These are phyloP conservation scores for Euphonia xanthogaster DNA, from an alignment of 2,797 vertebrate genomes.

Conservation along the genomic window DNA sequence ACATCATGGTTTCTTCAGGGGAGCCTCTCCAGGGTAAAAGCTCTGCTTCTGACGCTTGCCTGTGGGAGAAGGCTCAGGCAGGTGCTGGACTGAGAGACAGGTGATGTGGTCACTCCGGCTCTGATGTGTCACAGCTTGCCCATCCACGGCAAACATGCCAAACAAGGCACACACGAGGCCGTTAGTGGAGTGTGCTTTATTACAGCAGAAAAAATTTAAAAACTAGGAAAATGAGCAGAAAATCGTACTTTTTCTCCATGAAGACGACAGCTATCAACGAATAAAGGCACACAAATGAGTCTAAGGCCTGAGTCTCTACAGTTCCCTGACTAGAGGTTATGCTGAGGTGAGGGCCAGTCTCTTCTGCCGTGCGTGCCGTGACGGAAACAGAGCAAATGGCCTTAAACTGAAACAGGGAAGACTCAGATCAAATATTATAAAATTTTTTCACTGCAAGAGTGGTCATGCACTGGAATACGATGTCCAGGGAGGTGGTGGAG, in stretches of 20 bases:
- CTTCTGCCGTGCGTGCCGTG: no score
- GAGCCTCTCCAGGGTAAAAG: background rate
- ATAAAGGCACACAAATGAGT: rapidly evolving
- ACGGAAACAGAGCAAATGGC: background rate
- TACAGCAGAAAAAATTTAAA: background rate
- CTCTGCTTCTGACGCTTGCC: rapidly evolving
- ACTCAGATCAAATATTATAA: background rate
- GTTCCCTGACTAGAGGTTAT: background rate
- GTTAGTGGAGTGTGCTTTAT: background rate
- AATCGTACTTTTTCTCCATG: background rate
- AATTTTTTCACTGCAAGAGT: background rate
- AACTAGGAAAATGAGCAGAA: background rate
- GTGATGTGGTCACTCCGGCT: rapidly evolving
- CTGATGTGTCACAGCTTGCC: background rate
- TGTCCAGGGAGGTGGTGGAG: background rate
- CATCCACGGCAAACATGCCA: rapidly evolving
- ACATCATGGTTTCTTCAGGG: background rate
- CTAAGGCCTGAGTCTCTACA: no score
- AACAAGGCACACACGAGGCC: rapidly evolving
- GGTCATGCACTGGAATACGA: background rate
- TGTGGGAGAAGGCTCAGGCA: background rate
- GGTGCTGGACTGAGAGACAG: rapidly evolving
- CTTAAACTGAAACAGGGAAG: background rate
- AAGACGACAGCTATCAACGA: background rate
- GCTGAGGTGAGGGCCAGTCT: rapidly evolving